phyloP scores from a whole-genome alignment of 2,888 invertebrate species.

The Brachylomia viminalis region DNA sequence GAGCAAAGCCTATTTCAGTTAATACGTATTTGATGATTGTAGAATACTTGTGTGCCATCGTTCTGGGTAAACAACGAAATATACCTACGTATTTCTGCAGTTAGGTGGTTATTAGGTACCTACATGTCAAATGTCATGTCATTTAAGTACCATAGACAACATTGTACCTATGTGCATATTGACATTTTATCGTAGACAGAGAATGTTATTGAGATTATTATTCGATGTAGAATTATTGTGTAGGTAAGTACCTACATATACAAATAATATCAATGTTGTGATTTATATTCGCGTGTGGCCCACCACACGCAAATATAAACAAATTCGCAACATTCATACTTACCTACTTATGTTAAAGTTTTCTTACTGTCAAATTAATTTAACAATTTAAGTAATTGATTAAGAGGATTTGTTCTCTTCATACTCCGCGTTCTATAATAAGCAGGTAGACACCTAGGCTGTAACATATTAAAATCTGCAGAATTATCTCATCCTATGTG shows the following conservation, averaged over 20 bases:
- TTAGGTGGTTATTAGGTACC: conserved; percentile 35
- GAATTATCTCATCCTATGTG: not conserved
- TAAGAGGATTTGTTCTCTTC: not conserved
- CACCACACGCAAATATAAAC: too few species aligned
- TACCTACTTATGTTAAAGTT: not conserved
- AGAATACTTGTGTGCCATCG: conserved; percentile 28
- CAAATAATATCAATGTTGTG: not conserved
- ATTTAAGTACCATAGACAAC: conserved; percentile 57
- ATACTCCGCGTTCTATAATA: not conserved
- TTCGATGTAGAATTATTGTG: conserved; percentile 6
- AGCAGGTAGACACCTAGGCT: not conserved
- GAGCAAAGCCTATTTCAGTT: conserved; percentile 55
- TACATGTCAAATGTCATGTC: conserved; percentile 61
- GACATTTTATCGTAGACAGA: too few species aligned
- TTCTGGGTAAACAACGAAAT: conserved; percentile 55
- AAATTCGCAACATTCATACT: too few species aligned
- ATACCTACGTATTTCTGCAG: conserved; percentile 14
- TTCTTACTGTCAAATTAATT: not conserved
- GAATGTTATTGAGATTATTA: conserved; percentile 48
- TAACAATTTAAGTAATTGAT: not conserved
- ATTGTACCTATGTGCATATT: conserved; percentile 31
- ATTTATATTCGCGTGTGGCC: not conserved
- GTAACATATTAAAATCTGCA: not conserved
- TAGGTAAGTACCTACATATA: not conserved
- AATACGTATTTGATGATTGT: conserved; percentile 75